Conservation (phyloP, 2,888 invertebrate genomes). For the Synergus umbraculus region DNA sequence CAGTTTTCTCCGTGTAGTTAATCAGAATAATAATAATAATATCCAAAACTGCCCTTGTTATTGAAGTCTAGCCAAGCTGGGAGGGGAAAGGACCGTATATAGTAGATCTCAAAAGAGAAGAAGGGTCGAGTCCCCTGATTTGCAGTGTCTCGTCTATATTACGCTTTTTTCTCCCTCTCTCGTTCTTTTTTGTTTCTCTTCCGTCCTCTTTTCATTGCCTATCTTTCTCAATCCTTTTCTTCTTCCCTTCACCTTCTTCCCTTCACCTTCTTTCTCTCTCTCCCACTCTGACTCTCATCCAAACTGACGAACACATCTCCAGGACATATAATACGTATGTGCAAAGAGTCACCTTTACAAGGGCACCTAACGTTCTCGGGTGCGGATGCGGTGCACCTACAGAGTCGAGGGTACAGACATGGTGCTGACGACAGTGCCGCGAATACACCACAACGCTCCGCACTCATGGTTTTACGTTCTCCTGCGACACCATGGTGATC, state of each 20-base stretch:
- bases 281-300: slow-evolving; percentile 15
- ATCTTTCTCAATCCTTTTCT: slow-evolving; percentile 31
- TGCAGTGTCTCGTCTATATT: slow-evolving; percentile 13
- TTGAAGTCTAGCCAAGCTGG: not conserved
- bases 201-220: not conserved
- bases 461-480: slow-evolving; percentile 64
- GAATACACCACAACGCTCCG: slow-evolving; percentile 70
- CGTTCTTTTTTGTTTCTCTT: slow-evolving; percentile 32
- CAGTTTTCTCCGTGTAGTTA: too few relatives aligned
- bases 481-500: slow-evolving; percentile 53
- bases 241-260: not conserved
- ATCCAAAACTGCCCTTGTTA: not conserved
- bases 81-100: not conserved
- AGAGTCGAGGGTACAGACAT: slow-evolving; percentile 62
- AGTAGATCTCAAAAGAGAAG: not conserved
- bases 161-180: slow-evolving; percentile 42
- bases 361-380: slow-evolving; percentile 58
- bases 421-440: slow-evolving; percentile 70
- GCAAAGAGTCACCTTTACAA: slow-evolving; percentile 50
- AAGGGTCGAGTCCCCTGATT: slow-evolving; percentile 12
- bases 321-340: slow-evolving; percentile 49
- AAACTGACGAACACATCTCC: slow-evolving; percentile 48
- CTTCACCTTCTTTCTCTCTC: not conserved
- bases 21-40: too few relatives aligned
- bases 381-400: slow-evolving; percentile 65